Evolutionary conservation across 2,888 invertebrate genomes (phyloP), one percentile per base, ranked within the genome.

Genomic region (Masnerella sp.): DNA sequence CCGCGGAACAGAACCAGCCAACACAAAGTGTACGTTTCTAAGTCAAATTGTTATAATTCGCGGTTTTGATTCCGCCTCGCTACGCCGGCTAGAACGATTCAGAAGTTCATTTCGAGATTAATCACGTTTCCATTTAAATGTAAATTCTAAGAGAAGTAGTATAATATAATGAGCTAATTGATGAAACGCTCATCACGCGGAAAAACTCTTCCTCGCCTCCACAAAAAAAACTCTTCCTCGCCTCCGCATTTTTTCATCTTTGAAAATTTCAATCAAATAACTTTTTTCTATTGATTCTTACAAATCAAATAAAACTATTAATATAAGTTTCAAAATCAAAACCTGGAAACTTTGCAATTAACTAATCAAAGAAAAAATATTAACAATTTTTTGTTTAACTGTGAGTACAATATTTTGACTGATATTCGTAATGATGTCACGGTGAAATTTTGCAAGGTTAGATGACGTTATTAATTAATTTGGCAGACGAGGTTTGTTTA

Each of bases 41-140:
- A 58, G 45, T 69, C 59, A 52, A 59, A 59, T 52, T 40, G 47
- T 69, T 59, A 54, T 32, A 61, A 45, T 36, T 61, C 54, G 52
- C 20, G 45, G 59, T 32, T 59, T 47, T 43, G 61, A 47, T 52
- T 43, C 15, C 38, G 61, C 69, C 54, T 61, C 14, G 14, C 34
- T 40, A 22, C 22, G 40, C 47, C 25, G 52, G 51, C 51, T 30
- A 4, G 34, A 58, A 67, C 34, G 58, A 67, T 49, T 67, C 51
- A 51, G 67, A 58, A 58, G 68, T 49, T 68, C 58, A 68, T 68
- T 58, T 68, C 2, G 17, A 25, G 12, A 47, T 47, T 47, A 30
- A 47, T 47, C 51, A 25, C 47, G 40, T 49, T 51, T 62, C 58
- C 67, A 67, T 67, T 67, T 67, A 47, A 58, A 67, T 67, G 56